Conservation (phyloP, 2,797 vertebrate genomes). For the Remorina albescens region DNA sequence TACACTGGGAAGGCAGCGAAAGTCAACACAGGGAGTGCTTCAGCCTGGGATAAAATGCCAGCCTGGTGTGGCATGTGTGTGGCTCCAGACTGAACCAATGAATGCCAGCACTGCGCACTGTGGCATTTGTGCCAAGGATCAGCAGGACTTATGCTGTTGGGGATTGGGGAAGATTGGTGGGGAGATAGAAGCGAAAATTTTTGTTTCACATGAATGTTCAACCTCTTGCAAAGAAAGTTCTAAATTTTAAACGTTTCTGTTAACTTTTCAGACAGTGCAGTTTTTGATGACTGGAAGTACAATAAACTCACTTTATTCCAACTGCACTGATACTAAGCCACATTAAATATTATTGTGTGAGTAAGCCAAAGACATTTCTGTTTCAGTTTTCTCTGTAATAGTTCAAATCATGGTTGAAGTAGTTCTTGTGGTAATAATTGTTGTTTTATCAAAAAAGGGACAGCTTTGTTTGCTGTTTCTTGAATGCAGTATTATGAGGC, state of each 20-base stretch:
- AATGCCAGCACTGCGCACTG: conserved; percentile 30
- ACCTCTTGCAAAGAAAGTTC: conserved; percentile 28
- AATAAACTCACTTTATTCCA: conserved; percentile 29
- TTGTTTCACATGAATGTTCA: conserved; percentile 32
- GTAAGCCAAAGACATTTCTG: conserved; percentile 68
- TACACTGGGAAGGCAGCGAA: conserved; percentile 31
- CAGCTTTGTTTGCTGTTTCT: conserved; percentile 38
- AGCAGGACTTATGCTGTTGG: conserved; percentile 48
- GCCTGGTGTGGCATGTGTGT: conserved; percentile 43
- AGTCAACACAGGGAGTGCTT: conserved; percentile 27
- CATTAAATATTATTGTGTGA: conserved; percentile 34
- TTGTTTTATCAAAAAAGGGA: neutral
- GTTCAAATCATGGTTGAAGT: conserved; percentile 14
- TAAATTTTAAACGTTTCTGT: conserved; percentile 1
- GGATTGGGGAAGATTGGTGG: neutral
- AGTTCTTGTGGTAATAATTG: conserved; percentile 12
- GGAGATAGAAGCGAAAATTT: conserved; percentile 25
- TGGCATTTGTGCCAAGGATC: conserved; percentile 49
- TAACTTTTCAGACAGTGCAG: neutral
- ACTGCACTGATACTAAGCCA: conserved; percentile 25
- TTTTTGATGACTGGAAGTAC: conserved; percentile 31
- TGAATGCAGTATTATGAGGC: conserved; percentile 50
- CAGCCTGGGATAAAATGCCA: conserved; percentile 48
- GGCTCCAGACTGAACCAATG: conserved; percentile 34
- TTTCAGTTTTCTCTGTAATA: conserved; percentile 22